These are phyloP conservation scores for Anoplopoma fimbria DNA, from an alignment of 2,113 vertebrate genomes.

Conservation along the genomic window DNA sequence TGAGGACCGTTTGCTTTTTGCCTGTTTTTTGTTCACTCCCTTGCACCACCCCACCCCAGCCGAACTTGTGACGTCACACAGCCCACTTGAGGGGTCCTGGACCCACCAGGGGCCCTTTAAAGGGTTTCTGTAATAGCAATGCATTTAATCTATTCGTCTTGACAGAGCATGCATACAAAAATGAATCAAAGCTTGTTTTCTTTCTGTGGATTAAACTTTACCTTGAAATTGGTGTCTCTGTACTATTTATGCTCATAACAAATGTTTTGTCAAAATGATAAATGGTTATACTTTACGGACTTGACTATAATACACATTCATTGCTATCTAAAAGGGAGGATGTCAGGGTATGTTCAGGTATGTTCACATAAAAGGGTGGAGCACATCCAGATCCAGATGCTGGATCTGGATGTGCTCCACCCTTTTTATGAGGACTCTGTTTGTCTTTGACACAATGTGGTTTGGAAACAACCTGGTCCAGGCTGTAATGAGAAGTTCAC, in stretches of 20 bases:
- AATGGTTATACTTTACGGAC: background rate
- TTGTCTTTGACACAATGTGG: background rate
- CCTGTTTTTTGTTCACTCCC: no score
- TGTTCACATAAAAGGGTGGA: no score
- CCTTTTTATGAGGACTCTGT: background rate
- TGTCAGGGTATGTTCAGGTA: background rate
- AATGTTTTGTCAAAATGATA: background rate
- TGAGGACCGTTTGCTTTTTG: no score
- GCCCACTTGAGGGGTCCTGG: background rate
- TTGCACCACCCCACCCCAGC: no score
- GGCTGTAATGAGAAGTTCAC: background rate
- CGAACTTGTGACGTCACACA: no score
- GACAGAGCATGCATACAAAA: background rate
- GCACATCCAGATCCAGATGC: background rate
- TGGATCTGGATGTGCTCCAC: no score
- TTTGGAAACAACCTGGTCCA: slow-evolving; percentile 10
- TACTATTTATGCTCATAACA: background rate
- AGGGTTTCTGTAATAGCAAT: background rate
- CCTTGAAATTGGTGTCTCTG: background rate
- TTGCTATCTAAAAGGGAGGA: no score
- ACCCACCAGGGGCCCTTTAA: background rate
- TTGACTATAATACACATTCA: background rate
- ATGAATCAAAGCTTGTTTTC: background rate
- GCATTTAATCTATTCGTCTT: background rate
- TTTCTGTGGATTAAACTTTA: background rate